A percentile compares a stretch with the other conserved stretches of the same genome.
Conservation (phyloP, 1,140 invertebrate species). For the Drosophila varians region DNA sequence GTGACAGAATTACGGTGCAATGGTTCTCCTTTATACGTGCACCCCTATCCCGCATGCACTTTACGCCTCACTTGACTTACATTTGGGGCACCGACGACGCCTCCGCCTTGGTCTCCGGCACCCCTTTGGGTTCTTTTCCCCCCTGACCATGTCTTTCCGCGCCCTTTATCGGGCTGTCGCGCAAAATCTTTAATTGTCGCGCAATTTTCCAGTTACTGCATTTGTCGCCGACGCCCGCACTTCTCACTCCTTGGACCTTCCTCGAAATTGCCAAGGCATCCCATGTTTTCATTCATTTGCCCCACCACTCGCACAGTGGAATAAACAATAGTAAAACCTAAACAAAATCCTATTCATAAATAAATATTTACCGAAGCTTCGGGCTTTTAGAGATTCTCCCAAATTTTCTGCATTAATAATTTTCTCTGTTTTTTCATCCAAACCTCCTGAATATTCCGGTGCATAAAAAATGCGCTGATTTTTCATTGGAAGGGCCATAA, state of each 20-base stretch:
- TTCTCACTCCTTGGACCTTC: slow-evolving; percentile 12
- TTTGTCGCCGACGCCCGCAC: slow-evolving; percentile 53
- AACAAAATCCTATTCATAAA: neutral
- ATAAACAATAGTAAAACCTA: neutral
- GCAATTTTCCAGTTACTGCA: slow-evolving; percentile 82
- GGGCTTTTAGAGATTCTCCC: neutral
- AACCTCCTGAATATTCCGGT: too few relatives aligned
- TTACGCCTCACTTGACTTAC: slow-evolving; percentile 78
- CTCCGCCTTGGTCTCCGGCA: slow-evolving; percentile 29
- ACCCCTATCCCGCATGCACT: slow-evolving; percentile 54
- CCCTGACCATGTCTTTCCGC: neutral
- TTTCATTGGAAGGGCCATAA: slow-evolving; percentile 6
- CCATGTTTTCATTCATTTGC: slow-evolving; percentile 68
- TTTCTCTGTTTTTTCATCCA: neutral
- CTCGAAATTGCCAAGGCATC: slow-evolving; percentile 63
- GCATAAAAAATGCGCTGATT: too few relatives aligned
- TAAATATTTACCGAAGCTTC: neutral
- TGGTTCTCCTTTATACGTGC: slow-evolving; percentile 24
- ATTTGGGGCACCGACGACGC: slow-evolving; percentile 57
- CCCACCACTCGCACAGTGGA: slow-evolving; percentile 49
- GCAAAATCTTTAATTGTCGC: slow-evolving; percentile 82
- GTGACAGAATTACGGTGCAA: slow-evolving; percentile 19
- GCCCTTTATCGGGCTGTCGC: slow-evolving; percentile 3
- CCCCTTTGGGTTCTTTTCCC: neutral
- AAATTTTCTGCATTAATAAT: neutral